Base-by-base conservation (phyloP, 2,888 invertebrate genomes). In the Tolmerus cingulatus region DNA sequence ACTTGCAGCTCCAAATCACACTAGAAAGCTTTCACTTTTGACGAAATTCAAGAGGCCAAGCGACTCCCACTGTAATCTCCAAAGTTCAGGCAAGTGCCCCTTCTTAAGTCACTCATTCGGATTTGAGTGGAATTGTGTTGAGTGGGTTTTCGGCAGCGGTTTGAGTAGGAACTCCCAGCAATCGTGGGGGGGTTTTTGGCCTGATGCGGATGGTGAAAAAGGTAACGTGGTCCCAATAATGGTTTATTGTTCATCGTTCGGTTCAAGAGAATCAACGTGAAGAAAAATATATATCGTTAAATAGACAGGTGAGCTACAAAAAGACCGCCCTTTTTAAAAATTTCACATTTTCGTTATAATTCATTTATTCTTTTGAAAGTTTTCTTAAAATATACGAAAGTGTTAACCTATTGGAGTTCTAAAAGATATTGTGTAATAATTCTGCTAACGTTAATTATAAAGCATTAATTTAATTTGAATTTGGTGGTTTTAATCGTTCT, bases 191-290 rank as follows among this genome's bases (percentile, higher is more conserved):
- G 82, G 5, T 37, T 34, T 7, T 66, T 8, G 27, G 27, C 3
- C 16, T n/a, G 43, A 14, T 46, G 43, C 43, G 43, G 66, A 66
- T 30, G 34, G 34, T 82, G 37, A 82, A 82, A 57, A 82, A 82
- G 82, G n/a, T 57, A 40, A 66, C 9, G 82, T 14, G 5, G 82
- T 14, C 37, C 8, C 34, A n/a, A 34, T 82, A 19, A 57, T n/a
- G 3, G 66, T 37, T 82, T 57, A 82, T 82, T 82, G 57, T 82
- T 57, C 57, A 82, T 82, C 82, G 82, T 82, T 82, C 82, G 82
- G 82, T 82, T 82, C 82, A 82, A 66, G 82, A 57, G 82, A 82
- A 82, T 82, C 82, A 82, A 82, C 82, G 82, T 82, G 34, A 82
- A 82, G 51, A 51, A 51, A 51, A 51, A 19, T 14, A 51, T 16